These are phyloP conservation scores for Rutilus rutilus DNA, from an alignment of 2,113 vertebrate species.

Conservation along the genomic window DNA sequence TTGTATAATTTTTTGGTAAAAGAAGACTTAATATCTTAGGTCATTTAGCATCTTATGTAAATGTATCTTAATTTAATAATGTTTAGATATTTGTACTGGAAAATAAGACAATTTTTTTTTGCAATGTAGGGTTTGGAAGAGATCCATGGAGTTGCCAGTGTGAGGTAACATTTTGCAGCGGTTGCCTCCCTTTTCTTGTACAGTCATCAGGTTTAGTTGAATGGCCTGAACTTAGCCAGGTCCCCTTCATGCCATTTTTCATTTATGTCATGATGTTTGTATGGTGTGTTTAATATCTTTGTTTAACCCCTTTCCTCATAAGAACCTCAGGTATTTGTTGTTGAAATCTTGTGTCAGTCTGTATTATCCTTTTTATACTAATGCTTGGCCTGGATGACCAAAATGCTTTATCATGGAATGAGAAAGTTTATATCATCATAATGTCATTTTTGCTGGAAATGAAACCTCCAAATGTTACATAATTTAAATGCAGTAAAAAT, in stretches of 20 bases:
- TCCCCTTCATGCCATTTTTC: conserved; percentile 9
- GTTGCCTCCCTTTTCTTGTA: background rate
- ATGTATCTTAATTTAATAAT: too few species aligned
- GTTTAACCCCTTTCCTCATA: conserved; percentile 20
- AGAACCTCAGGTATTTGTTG: conserved; percentile 10
- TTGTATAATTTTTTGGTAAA: too few species aligned
- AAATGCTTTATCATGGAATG: background rate
- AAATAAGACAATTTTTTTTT: too few species aligned
- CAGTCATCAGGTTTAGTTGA: conserved; percentile 1
- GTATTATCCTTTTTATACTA: background rate
- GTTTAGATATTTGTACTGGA: too few species aligned
- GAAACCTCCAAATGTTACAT: background rate
- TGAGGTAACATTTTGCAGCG: background rate
- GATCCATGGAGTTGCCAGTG: background rate
- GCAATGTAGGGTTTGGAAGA: background rate
- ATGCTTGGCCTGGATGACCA: background rate
- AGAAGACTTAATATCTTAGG: too few species aligned
- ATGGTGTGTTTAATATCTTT: conserved; percentile 3
- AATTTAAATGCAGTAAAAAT: background rate
- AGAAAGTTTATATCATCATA: background rate
- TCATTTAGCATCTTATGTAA: too few species aligned
- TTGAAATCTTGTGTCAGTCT: background rate
- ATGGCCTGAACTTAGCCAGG: conserved; percentile 17
- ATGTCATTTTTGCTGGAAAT: background rate
- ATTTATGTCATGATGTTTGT: background rate